Conservation (phyloP, 2,113 vertebrate species). For the Chaetodon auriga region DNA sequence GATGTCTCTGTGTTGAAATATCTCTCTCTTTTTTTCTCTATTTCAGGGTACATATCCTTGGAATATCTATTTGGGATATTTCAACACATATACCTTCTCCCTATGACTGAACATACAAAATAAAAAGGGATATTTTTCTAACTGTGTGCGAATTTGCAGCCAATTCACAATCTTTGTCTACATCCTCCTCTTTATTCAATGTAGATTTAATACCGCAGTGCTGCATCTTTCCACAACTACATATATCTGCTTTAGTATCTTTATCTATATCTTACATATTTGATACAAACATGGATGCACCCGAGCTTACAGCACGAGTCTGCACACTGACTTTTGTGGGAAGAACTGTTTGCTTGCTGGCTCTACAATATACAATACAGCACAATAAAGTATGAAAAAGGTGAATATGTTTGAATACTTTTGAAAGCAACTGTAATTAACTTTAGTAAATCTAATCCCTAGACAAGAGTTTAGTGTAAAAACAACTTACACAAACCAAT, state of each 20-base stretch:
- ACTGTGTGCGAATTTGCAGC: background rate
- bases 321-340: background rate
- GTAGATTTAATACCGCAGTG: background rate
- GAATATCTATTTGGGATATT: constrained; percentile 42
- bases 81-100: background rate
- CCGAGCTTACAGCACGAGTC: background rate
- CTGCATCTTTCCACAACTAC: background rate
- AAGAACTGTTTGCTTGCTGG: background rate
- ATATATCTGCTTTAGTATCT: background rate
- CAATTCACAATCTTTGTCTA: background rate
- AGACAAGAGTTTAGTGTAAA: constrained; percentile 21
- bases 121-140: background rate
- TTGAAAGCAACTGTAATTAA: background rate
- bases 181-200: background rate
- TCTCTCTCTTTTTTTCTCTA: constrained; percentile 37
- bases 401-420: no score
- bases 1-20: constrained; percentile 62
- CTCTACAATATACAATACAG: no score
- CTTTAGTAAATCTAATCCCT: background rate
- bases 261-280: background rate
- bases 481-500: background rate
- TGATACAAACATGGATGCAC: background rate
- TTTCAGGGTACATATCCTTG: constrained; percentile 49
- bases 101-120: background rate
- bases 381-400: background rate